These are phyloP conservation scores for Oryctolagus cuniculus DNA, from an alignment of 2,113 vertebrate species.

Conservation along the genomic window DNA sequence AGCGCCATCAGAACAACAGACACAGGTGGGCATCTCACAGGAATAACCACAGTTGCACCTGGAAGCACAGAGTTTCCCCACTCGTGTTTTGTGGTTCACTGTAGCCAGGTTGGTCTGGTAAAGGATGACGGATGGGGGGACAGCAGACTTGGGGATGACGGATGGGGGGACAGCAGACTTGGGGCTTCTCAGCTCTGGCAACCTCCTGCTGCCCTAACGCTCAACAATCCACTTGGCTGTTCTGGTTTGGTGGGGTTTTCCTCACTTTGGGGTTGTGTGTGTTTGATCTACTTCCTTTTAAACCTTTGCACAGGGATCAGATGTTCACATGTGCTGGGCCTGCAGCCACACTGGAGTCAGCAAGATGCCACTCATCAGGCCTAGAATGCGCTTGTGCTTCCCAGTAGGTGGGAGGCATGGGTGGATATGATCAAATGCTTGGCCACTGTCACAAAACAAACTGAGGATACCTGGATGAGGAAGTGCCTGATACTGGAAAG, in stretches of 20 bases:
- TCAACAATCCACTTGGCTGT: background rate
- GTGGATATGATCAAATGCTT: background rate
- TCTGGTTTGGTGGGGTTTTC: background rate
- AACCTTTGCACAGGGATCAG: background rate
- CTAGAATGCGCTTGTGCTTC: background rate
- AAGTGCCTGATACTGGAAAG: background rate
- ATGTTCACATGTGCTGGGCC: background rate
- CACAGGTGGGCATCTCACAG: background rate
- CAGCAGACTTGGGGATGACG: background rate
- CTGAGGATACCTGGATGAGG: background rate
- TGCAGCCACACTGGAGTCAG: background rate
- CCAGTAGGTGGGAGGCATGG: background rate
- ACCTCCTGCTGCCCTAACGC: background rate
- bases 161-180: background rate
- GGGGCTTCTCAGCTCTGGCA: background rate
- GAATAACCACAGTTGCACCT: background rate
- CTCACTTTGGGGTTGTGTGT: background rate
- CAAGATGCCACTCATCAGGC: background rate
- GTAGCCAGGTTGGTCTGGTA: background rate
- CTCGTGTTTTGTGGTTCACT: rapidly evolving
- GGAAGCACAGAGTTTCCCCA: background rate
- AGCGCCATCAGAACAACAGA: background rate
- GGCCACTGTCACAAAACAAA: background rate
- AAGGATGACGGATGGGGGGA: background rate
- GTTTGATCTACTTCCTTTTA: background rate